Evolutionary conservation across 2,797 vertebrate genomes (phyloP).

Genomic region (Chiroxiphia lanceolata): DNA sequence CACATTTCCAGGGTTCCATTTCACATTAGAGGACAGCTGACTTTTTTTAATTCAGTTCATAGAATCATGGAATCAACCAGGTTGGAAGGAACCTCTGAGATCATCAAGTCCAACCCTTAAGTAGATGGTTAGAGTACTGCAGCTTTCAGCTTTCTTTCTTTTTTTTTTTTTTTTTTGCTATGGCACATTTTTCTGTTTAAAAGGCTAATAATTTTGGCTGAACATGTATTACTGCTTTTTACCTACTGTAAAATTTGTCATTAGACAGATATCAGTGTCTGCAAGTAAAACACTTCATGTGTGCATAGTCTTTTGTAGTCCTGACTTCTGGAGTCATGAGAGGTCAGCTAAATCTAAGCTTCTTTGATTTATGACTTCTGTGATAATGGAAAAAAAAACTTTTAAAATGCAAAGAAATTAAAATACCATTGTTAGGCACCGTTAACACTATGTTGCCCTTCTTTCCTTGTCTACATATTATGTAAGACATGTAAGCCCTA

Average conservation of each 20-base stretch:
- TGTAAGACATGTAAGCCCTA: fast-evolving
- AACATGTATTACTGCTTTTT: not conserved
- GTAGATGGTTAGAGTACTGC: not conserved
- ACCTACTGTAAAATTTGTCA: not conserved
- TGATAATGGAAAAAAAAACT: not conserved
- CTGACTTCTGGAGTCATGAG: not conserved
- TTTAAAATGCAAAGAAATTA: not conserved
- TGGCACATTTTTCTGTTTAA: not conserved
- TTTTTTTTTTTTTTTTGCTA: not conserved
- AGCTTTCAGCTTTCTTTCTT: not conserved
- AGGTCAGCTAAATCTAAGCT: not conserved
- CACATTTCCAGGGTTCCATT: not conserved
- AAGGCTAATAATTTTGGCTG: not conserved
- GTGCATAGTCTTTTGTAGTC: not conserved
- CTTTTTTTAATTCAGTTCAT: not conserved
- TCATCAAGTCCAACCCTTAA: too few relatives aligned
- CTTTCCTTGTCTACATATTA: not conserved
- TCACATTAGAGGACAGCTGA: not conserved
- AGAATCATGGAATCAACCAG: too few relatives aligned
- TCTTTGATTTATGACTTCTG: not conserved
- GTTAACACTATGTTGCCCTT: not conserved
- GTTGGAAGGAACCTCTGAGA: too few relatives aligned
- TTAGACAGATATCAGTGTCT: not conserved
- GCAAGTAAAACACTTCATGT: not conserved
- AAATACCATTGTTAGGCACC: not conserved